phyloP scores from a whole-genome alignment of 2,113 vertebrate species.

The Lycocorax pyrrhopterus region DNA sequence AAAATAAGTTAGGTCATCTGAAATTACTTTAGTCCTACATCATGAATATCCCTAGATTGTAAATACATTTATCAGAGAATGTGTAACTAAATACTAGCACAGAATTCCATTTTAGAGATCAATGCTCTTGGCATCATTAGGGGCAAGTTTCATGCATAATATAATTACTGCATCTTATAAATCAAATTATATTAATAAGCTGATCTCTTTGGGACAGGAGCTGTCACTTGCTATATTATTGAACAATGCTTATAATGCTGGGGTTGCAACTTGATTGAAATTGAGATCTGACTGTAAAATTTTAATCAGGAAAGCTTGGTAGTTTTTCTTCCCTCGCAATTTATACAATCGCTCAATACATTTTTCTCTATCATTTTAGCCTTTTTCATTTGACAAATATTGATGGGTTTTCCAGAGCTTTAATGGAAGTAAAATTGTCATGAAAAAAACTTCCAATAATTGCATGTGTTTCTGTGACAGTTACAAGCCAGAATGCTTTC shows the following conservation, averaged over 20 bases:
- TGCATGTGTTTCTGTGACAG: background rate
- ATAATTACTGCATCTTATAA: background rate
- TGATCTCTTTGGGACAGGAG: background rate
- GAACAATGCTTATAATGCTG: background rate
- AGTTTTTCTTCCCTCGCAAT: background rate
- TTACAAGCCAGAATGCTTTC: background rate
- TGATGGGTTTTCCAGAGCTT: background rate
- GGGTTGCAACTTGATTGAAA: background rate
- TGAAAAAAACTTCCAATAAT: background rate
- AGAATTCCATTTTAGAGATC: background rate
- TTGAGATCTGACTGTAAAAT: background rate
- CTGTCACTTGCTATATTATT: background rate
- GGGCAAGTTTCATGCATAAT: background rate
- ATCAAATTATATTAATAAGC: background rate
- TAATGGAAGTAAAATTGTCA: constrained; percentile 4
- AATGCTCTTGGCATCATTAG: background rate
- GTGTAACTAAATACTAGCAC: background rate
- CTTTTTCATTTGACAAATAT: background rate
- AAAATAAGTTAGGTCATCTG: background rate
- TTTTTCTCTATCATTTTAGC: background rate
- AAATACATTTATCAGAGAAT: background rate
- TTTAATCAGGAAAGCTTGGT: background rate
- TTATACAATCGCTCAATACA: background rate
- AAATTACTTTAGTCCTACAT: background rate
- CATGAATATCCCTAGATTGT: background rate